A percentile compares a stretch with the other conserved stretches of the same genome.
Conservation (phyloP, 2,797 vertebrate genomes). For the Dendrocincla fuliginosa region DNA sequence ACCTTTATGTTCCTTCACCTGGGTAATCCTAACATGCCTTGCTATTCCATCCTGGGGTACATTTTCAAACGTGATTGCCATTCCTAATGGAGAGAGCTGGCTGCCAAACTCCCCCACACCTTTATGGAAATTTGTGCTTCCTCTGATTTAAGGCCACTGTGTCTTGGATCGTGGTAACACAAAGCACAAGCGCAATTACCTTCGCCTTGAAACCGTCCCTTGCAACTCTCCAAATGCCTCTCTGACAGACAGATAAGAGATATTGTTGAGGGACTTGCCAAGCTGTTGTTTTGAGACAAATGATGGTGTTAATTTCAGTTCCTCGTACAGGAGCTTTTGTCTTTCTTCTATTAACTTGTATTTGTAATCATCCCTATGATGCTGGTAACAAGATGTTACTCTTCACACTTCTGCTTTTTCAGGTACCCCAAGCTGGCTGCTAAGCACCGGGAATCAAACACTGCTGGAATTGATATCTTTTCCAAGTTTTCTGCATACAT, state of each 20-base stretch:
- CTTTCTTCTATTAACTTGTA: background rate
- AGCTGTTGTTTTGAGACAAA: background rate
- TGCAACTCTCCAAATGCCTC: background rate
- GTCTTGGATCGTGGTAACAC: background rate
- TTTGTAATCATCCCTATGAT: background rate
- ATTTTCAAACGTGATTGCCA: background rate
- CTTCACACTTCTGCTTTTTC: background rate
- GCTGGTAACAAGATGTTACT: background rate
- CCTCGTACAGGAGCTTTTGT: background rate
- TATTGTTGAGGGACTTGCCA: background rate
- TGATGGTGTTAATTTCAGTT: background rate
- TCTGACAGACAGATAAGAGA: background rate
- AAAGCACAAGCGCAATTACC: background rate
- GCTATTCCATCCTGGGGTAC: background rate
- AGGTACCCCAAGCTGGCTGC: constrained; percentile 93
- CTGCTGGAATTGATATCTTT: constrained; percentile 93
- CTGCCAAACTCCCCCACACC: background rate
- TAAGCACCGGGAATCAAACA: constrained; percentile 90
- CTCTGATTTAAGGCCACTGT: constrained; percentile 3
- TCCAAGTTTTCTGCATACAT: constrained; percentile 95
- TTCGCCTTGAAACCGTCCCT: background rate
- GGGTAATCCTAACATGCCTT: background rate
- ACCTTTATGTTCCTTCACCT: background rate
- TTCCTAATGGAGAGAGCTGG: background rate
- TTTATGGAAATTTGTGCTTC: constrained; percentile 2